Evolutionary conservation across 2,797 vertebrate genomes (phyloP).

Genomic region (Chloroceryle amazona): DNA sequence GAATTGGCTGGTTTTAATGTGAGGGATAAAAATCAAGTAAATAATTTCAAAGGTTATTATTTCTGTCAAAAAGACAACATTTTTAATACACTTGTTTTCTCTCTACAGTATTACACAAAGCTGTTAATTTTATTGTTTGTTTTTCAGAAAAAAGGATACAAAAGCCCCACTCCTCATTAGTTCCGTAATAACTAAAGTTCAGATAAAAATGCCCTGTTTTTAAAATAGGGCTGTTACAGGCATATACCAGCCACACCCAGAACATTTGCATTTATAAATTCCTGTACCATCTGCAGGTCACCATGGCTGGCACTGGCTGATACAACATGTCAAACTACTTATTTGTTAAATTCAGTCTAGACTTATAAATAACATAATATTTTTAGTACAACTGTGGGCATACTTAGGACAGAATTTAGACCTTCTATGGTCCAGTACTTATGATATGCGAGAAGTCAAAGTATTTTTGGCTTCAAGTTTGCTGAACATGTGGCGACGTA

Average conservation of each 20-base stretch:
- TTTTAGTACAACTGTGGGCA: constrained; percentile 40
- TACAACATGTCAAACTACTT: background rate
- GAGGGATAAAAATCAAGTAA: background rate
- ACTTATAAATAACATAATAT: constrained; percentile 61
- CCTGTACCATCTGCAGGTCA: background rate
- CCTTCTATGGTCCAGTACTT: constrained; percentile 56
- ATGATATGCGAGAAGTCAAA: constrained; percentile 45
- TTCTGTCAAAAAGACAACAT: background rate
- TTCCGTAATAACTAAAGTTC: background rate
- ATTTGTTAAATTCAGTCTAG: constrained; percentile 56
- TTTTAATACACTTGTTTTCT: background rate
- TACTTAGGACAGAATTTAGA: constrained; percentile 44
- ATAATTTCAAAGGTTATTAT: background rate
- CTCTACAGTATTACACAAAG: background rate
- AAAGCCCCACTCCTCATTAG: background rate
- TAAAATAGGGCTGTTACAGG: background rate
- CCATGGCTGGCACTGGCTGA: background rate
- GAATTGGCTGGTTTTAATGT: background rate
- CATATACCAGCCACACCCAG: constrained; percentile 16
- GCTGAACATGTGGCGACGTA: constrained; percentile 21
- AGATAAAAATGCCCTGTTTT: background rate
- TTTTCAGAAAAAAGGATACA: background rate
- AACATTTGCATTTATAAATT: background rate
- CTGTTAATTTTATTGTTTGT: background rate
- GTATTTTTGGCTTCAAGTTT: constrained; percentile 43